Evolutionary conservation across 2,888 invertebrate species (phyloP), one percentile per base, ranked within the genome.

Genomic region (Orthonevra nobilis): DNA sequence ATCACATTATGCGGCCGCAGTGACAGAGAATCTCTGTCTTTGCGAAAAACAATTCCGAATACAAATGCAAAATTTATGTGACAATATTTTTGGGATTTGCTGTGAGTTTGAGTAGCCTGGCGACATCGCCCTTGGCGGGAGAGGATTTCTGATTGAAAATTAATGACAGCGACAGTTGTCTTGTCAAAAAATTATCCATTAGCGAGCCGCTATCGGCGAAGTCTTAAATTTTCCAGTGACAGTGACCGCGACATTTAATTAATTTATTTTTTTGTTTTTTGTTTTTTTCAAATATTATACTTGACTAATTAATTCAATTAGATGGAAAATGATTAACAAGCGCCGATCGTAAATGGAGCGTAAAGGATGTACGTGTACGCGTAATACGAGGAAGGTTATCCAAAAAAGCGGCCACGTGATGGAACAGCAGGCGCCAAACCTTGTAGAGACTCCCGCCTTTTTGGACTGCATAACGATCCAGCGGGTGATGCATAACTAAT

Each of bases 401-500:
- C n/a, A n/a, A n/a, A n/a, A n/a, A n/a, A n/a, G n/a, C n/a, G n/a
- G n/a, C n/a, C n/a, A n/a, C n/a, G n/a, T n/a, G n/a, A n/a, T n/a
- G n/a, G n/a, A n/a, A n/a, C n/a, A n/a, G n/a, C n/a, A n/a, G n/a
- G n/a, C n/a, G n/a, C n/a, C n/a, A n/a, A n/a, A n/a, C 30, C 48
- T 9, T 61, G 40, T 61, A 6, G n/a, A 48, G 61, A 34, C 28
- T 19, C 38, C 12, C 38, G 36, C 19, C 9, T 12, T 50, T 10
- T n/a, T n/a, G n/a, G n/a, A n/a, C n/a, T n/a, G n/a, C n/a, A n/a
- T n/a, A n/a, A n/a, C n/a, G n/a, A n/a, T n/a, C n/a, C n/a, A n/a
- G n/a, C n/a, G n/a, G n/a, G n/a, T 42, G 64, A 42, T 52, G 64
- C 52, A 42, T 64, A 34, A 40, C 64, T 52, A 42, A 64, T 64